phyloP scores from a whole-genome alignment of 2,888 invertebrate genomes.

The Nomada lathburiana region DNA sequence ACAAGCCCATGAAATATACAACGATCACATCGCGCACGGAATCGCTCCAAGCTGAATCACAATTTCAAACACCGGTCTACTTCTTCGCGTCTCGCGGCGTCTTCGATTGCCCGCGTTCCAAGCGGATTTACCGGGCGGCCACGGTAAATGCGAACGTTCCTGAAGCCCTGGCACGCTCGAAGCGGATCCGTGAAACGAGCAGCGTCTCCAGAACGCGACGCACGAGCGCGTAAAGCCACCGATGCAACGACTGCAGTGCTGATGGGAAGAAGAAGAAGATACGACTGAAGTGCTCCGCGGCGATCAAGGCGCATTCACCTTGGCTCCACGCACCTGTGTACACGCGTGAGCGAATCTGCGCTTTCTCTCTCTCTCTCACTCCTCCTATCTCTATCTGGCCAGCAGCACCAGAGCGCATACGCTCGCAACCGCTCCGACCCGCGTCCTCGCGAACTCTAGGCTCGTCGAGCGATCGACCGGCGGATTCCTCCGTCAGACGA shows the following conservation, averaged over 20 bases:
- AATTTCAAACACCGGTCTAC: background rate
- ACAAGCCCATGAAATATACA: constrained; percentile 4
- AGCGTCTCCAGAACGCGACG: constrained; percentile 39
- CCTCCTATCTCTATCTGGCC: constrained; percentile 1
- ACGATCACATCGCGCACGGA: constrained; percentile 16
- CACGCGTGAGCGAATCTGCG: constrained; percentile 65
- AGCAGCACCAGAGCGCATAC: background rate
- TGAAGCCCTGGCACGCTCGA: constrained; percentile 18
- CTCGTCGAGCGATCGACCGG: constrained; percentile 34
- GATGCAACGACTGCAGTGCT: constrained; percentile 69
- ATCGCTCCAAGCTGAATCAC: constrained; percentile 13
- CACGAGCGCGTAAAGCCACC: constrained; percentile 45
- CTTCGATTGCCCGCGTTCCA: background rate
- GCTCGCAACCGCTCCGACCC: background rate
- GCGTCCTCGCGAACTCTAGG: constrained; percentile 30
- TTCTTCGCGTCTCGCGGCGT: background rate
- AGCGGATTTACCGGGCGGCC: background rate
- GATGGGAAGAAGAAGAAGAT: constrained; percentile 74
- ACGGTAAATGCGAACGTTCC: background rate
- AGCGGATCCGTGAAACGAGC: constrained; percentile 28
- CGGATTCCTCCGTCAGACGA: constrained; percentile 34
- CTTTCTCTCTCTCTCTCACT: constrained; percentile 37
- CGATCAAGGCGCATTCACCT: constrained; percentile 77
- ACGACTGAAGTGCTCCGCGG: constrained; percentile 73
- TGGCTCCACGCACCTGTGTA: constrained; percentile 70